Conservation (phyloP, 2,797 vertebrate species). For the Amblyopsis hoosieri region DNA sequence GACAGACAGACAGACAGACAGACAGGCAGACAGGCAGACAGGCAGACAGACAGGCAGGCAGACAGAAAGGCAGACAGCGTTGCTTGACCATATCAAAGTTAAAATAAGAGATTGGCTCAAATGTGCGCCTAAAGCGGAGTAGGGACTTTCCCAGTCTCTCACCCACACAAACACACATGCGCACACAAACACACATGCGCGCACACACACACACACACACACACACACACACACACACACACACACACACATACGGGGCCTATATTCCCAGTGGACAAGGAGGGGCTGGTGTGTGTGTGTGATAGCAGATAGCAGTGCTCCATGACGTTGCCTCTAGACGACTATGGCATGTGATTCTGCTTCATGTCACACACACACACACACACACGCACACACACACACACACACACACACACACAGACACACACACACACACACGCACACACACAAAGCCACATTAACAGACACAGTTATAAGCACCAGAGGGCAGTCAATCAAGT, state of each 20-base stretch:
- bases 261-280: constrained; percentile 33
- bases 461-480: neutral
- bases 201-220: constrained; percentile 22
- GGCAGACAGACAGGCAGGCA: neutral
- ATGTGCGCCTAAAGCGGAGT: constrained; percentile 16
- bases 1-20: no score
- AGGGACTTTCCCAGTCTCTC: constrained; percentile 61
- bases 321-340: constrained; percentile 64
- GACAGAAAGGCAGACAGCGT: constrained; percentile 4
- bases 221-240: constrained; percentile 25
- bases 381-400: constrained; percentile 8
- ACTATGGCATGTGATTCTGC: constrained; percentile 70
- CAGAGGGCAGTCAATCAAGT: neutral
- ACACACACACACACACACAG: constrained; percentile 35
- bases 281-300: constrained; percentile 30
- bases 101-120: constrained; percentile 31
- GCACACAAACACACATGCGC: constrained; percentile 13
- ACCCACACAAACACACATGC: constrained; percentile 10
- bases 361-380: constrained; percentile 60
- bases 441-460: neutral
- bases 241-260: constrained; percentile 17
- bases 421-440: constrained; percentile 39
- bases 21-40: no score
- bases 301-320: constrained; percentile 63
- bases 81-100: constrained; percentile 33